Base-by-base conservation (phyloP, 2,113 vertebrate species). In the Perca schrenkii region DNA sequence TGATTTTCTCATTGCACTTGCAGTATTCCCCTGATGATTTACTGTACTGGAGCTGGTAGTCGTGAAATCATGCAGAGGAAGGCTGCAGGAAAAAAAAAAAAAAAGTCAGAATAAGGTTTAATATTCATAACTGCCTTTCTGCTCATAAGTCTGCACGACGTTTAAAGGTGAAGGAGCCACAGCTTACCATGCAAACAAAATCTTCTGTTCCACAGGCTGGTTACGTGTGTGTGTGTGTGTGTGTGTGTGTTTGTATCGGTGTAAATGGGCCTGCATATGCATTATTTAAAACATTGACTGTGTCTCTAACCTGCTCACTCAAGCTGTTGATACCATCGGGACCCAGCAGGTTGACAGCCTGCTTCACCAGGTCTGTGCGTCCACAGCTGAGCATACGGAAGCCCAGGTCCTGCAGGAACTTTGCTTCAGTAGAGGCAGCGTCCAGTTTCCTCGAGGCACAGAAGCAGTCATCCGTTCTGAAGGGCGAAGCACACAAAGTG, bases 341-440 rank as follows among this genome's bases (percentile, higher is more conserved):
- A 3, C 98, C 98, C 63, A 99, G 96, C 86, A 99, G 94, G 80
- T 96, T 96, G 90, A 98, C 97, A 1, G 98, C 98, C 91, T 99
- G 98, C 86, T 98, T 99, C 82, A 99, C 98, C 86, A 99, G 94
- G 93, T 99, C 98, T 0, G 98, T 99, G 83, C 98, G 96, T 64
- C 98, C 98, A 4, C 98, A 99, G 95, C 97, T 99, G 86, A 99
- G 96, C 98, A 99, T 99, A 53, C 98, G 96, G 93, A 99, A 99
- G n/a, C 98, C 98, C 88, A 99, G 94, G 90, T 99, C 98, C 88
- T 99, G 98, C 91, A 98, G 97, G 94, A 99, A 99, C 93, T 98
- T 98, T 0, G 97, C 97, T 94, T 99, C 98, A 0, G 97, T 97
- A 57, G 98, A 98, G 49, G 98, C 96, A 0, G 98, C 98, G 6